Evolutionary conservation across 2,113 vertebrate genomes (phyloP), one percentile per base, ranked within the genome.

Genomic region (Pampusana beccarii): DNA sequence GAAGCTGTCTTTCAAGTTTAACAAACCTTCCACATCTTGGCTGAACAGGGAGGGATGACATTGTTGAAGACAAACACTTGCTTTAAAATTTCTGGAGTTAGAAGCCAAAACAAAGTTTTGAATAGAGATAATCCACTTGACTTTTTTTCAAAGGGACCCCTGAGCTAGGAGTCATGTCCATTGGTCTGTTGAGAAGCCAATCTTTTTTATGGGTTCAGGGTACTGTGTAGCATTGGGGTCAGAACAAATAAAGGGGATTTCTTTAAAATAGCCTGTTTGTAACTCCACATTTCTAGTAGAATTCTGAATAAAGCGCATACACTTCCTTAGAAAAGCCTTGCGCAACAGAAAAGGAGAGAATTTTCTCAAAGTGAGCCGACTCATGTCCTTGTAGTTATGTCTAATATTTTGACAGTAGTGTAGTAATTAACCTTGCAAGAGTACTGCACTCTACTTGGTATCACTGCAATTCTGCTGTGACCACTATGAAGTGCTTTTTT

Each of bases 401-500:
- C 95, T 97, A 97, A 96, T 97, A 96, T 97, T 97, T 97, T 96
- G 95, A 97, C 93, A 94, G 88, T 66, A 82, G 86, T 85, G 62
- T 81, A 92, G 89, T 96, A 94, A 97, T 97, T 96, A 96, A 96
- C 93, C 97, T 96, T 82, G 75, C 94, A 67, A 70, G 90, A 77
- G 54, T 64, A 58, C 44, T 69, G 72, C 56, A 66, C 80, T 93
- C 91, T 96, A 86, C 95, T 97, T 38, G 6, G 66, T 82, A 89
- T 92, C 94, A 89, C 96, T 57, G 50, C 84, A n/a, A 92, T 94
- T 96, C 93, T 92, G 88, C 97, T 97, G 96, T 44, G 66, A 88
- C 97, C 97, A 96, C 94, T 97, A 42, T 71, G 95, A 97, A 97
- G 97, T 71, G 92, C 28, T 96, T 96, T 97, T 96, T 94, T 94